A percentile compares a stretch with the other conserved stretches of the same genome.
phyloP scores from a whole-genome alignment of 2,888 invertebrate genomes.

The Spilosoma lubricipeda region DNA sequence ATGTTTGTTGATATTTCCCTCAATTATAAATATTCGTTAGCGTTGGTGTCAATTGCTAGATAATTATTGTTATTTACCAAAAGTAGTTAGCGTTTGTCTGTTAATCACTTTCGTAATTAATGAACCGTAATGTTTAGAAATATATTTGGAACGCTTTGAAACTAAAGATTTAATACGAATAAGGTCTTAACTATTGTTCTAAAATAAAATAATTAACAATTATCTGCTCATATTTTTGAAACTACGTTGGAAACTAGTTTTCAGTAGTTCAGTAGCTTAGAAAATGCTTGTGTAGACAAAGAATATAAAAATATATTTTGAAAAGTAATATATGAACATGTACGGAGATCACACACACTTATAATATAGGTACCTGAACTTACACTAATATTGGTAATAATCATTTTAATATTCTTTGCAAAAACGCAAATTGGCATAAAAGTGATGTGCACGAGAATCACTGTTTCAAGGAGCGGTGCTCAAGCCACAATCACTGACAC shows the following conservation, averaged over 20 bases:
- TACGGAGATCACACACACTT: not conserved
- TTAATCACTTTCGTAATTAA: not conserved
- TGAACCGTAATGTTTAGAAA: not conserved
- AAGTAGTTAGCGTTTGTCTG: not conserved
- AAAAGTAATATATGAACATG: not conserved
- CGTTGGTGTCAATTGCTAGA: not conserved
- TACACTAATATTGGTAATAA: not conserved
- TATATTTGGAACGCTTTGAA: not conserved
- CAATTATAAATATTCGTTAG: not conserved
- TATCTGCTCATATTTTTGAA: no score
- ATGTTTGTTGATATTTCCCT: not conserved
- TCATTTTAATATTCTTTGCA: not conserved
- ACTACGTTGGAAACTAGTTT: not conserved
- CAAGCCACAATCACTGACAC: constrained; percentile 71
- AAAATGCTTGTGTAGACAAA: not conserved
- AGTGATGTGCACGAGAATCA: constrained; percentile 27
- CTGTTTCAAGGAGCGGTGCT: constrained; percentile 53
- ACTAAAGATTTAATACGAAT: not conserved
- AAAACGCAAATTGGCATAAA: not conserved
- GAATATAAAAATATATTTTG: not conserved
- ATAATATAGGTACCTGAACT: not conserved
- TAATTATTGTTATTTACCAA: not conserved
- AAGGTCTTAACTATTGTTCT: not conserved
- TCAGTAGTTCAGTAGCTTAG: not conserved
- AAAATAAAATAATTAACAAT: no score